Conservation (phyloP, 2,113 vertebrate genomes). For the Myocastor coypus region DNA sequence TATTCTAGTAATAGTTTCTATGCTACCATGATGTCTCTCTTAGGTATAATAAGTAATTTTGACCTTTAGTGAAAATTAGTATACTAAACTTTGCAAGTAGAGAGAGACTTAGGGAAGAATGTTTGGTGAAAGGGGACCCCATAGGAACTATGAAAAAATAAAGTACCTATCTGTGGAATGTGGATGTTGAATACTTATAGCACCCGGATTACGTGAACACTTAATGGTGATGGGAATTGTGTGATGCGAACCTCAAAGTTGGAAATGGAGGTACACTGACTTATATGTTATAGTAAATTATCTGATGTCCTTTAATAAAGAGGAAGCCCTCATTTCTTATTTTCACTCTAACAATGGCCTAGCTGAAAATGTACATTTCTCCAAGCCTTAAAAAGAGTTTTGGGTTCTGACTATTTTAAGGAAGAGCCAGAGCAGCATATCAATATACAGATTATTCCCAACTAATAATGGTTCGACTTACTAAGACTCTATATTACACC, state of each 20-base stretch:
- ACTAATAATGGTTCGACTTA: not conserved
- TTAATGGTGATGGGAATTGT: not conserved
- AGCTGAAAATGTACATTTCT: constrained; percentile 42
- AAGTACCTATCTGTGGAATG: not conserved
- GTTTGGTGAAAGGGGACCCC: not conserved
- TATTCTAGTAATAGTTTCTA: not conserved
- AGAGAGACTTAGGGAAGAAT: not conserved
- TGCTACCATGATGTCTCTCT: not conserved
- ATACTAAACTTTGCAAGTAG: not conserved
- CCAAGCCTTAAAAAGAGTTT: constrained; percentile 9
- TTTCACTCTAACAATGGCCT: not conserved
- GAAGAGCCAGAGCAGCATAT: not conserved
- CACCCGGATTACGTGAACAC: not conserved
- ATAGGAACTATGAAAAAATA: constrained; percentile 34
- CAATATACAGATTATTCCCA: not conserved
- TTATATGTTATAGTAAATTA: constrained; percentile 11
- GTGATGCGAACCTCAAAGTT: not conserved
- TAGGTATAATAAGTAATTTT: not conserved
- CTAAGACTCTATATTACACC: not conserved
- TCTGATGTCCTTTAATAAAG: constrained; percentile 21
- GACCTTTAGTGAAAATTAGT: not conserved
- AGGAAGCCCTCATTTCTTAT: not conserved
- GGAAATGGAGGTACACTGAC: not conserved
- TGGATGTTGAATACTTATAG: not conserved
- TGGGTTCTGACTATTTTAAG: not conserved